A percentile compares a stretch with the other conserved stretches of the same genome.
Conservation (phyloP, 2,113 vertebrate genomes). For the Poeciliopsis turrubarensis region DNA sequence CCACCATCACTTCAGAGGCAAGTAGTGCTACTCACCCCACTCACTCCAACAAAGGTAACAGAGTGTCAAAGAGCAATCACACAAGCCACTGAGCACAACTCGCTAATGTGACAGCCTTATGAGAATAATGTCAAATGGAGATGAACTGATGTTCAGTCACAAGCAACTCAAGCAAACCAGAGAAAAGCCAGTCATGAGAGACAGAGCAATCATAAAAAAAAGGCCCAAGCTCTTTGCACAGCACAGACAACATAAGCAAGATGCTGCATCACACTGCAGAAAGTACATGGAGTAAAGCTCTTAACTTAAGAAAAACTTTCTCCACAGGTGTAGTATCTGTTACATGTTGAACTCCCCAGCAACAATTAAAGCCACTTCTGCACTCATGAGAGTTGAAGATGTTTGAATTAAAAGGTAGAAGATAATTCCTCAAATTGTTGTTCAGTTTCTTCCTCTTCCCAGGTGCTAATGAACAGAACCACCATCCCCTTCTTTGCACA, state of each 20-base stretch:
- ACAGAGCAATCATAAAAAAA: constrained; percentile 1
- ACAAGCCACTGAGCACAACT: constrained; percentile 30
- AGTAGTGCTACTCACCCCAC: constrained; percentile 18
- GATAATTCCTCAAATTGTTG: not conserved
- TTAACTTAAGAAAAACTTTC: constrained; percentile 15
- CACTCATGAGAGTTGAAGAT: not conserved
- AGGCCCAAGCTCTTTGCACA: not conserved
- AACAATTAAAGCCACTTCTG: constrained; percentile 19
- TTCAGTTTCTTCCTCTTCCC: no score
- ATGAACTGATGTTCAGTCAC: constrained; percentile 32
- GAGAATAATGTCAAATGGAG: constrained; percentile 35
- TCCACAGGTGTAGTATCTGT: constrained; percentile 13
- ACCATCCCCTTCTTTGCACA: constrained; percentile 27
- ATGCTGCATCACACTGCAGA: not conserved
- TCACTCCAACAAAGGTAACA: constrained; percentile 33
- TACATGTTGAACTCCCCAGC: constrained; percentile 5
- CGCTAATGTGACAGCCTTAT: constrained; percentile 25
- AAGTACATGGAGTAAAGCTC: not conserved
- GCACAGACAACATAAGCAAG: constrained; percentile 16
- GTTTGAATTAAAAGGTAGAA: constrained; percentile 15
- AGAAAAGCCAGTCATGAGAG: constrained; percentile 9
- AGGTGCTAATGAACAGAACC: constrained; percentile 17
- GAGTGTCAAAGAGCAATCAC: constrained; percentile 42
- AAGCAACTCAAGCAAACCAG: constrained; percentile 20
- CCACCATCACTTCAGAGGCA: constrained; percentile 29